Evolutionary conservation across 2,113 vertebrate genomes (phyloP), one percentile per base, ranked within the genome.

Genomic region (Calonectris borealis): DNA sequence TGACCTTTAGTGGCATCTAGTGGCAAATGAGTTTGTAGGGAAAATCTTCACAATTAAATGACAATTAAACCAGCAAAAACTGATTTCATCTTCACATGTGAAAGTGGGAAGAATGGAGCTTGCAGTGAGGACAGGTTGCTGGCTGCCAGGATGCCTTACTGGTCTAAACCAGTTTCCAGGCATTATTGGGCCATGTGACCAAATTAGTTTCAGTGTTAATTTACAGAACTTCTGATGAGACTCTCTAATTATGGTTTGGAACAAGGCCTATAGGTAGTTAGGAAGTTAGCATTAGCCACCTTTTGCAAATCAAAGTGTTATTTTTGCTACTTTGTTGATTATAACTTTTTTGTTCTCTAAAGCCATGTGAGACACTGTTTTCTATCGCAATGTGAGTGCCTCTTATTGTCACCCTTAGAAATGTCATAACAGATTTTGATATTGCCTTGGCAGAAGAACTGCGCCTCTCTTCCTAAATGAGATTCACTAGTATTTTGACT

Each of bases 1-100:
- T 92, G 79, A 94, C 92, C 71, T 96, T 95, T 92, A 93, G 82
- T 96, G 93, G 79, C 86, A 96, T 48, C 83, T 93, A 96, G 94
- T 86, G 86, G 76, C 69, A 94, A 94, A 78, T 44, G 24, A 88
- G 11, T 71, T 92, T 71, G 31, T 20, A 86, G 17, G n/a, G 57
- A 66, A 93, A 68, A 76, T 83, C 17, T 76, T 86, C 48, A 31
- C 24, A 77, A 55, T 21, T 42, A 86, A 83, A 73, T 10, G 12
- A 5, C n/a, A 78, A 78, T 78, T 92, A 82, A 64, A 64, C 1
- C 17, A 57, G 18, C 1, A 4, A 87, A 93, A 75, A 58, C 18
- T 65, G 3, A 18, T 88, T 91, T 88, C 4, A 42, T 72, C 52
- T 89, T 79, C 42, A 31, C 62, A 24, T 24, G 17, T 24, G 24